Base-by-base conservation (phyloP, 1,140 invertebrate genomes). In the Contarinia nasturtii region DNA sequence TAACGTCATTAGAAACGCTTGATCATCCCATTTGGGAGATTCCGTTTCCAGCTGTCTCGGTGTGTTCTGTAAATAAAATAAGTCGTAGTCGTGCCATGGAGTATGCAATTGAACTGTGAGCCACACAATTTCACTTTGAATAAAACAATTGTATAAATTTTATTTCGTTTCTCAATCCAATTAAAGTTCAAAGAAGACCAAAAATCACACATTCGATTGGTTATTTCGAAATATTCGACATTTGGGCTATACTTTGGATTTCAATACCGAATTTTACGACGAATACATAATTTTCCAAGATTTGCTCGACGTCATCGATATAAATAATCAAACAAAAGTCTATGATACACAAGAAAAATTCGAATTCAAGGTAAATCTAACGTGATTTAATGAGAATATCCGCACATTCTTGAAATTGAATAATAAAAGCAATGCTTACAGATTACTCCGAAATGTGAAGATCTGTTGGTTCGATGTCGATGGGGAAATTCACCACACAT, bases 11-110 rank as follows among this genome's bases (percentile, higher is more conserved):
- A 45, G 68, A 74, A 37, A 63, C 60, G 3, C 55, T 55, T 0
- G 63, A 61, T 2, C 68, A 70, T 49, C 67, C 68, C 4, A 67
- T 74, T 33, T 56, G 57, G 1, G 53, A 67, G 15, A 60, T 74
- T 2, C 59, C 67, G 42, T 74, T 73, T 55, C 72, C 73, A 7
- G 71, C 64, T 0, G 55, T 75, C 0, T 66, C 67, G 1, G 46
- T 75, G 4, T 75, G 73, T 52, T 69, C 68, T 47, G 50, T 68
- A 8, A 75, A 75, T 52, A 67, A 69, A 47, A 68, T 75, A 12
- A 72, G 70, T 50, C 61, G 53, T 46, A 58, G 55, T 19, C 55
- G 55, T 18, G 56, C 64, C 5, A 34, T 52, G 1, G 33, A 56
- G 14, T 52, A 59, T 33, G 62, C 64, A 7, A 43, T 50, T 27